A percentile compares a stretch with the other conserved stretches of the same genome.
phyloP scores from a whole-genome alignment of 92 coral and sea anemone species.

The Diadumene lineata region DNA sequence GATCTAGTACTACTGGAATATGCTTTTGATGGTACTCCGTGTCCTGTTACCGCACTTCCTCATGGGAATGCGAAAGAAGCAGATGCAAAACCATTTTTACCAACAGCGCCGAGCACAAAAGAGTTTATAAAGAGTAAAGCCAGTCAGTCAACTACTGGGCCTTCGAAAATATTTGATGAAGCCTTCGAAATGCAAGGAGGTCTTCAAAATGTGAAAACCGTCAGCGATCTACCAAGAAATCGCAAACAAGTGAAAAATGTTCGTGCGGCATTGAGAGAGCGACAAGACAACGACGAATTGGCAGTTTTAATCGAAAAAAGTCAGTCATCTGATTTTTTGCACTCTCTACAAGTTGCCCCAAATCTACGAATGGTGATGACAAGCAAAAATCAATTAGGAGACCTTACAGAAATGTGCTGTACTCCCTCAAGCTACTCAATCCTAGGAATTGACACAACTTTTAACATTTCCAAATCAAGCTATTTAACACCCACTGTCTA shows the following conservation, averaged over 20 bases:
- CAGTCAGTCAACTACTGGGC: constrained; percentile 10
- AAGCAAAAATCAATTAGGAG: constrained; percentile 34
- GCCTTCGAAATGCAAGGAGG: constrained; percentile 54
- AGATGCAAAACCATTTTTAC: background rate
- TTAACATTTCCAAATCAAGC: constrained; percentile 42
- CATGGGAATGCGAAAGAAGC: background rate
- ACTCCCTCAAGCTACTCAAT: constrained; percentile 24
- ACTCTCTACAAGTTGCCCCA: constrained; percentile 52
- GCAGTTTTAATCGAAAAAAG: too few species aligned
- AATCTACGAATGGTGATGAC: constrained; percentile 31
- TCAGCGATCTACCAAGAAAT: constrained; percentile 16
- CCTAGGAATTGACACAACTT: constrained; percentile 44
- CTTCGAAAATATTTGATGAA: constrained; percentile 36
- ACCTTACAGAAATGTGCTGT: constrained; percentile 41
- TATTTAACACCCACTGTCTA: constrained; percentile 48
- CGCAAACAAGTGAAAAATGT: constrained; percentile 44
- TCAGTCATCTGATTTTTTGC: constrained; percentile 24
- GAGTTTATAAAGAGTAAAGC: constrained; percentile 40
- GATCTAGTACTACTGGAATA: too few species aligned
- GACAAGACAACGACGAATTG: constrained; percentile 32
- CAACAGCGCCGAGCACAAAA: constrained; percentile 5
- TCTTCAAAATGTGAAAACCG: constrained; percentile 17
- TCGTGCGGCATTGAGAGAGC: constrained; percentile 12
- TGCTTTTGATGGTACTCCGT: background rate
- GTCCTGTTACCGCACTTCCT: background rate